phyloP scores from a whole-genome alignment of 1,140 invertebrate species.

The Drosophila ananassae region DNA sequence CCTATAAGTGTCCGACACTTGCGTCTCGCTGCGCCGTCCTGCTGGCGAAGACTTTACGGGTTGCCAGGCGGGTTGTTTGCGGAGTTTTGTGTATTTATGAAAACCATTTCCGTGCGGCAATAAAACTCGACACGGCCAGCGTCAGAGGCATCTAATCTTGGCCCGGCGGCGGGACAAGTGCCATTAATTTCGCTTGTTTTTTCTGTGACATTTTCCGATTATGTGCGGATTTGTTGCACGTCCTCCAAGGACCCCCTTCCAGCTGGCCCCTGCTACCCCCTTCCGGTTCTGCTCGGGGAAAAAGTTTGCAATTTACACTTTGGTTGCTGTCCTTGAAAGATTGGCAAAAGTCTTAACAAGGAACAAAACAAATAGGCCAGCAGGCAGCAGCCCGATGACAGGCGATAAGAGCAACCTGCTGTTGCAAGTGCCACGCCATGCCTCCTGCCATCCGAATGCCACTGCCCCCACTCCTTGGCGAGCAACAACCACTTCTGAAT shows the following conservation, averaged over 20 bases:
- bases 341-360: constrained; percentile 56
- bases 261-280: neutral
- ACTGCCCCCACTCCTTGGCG: constrained; percentile 10
- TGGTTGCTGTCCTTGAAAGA: constrained; percentile 73
- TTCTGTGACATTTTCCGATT: constrained; percentile 79
- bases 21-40: constrained; percentile 11
- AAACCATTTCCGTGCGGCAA: constrained; percentile 76
- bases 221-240: constrained; percentile 72
- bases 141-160: constrained; percentile 71
- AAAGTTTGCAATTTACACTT: constrained; percentile 77
- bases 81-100: constrained; percentile 74
- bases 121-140: constrained; percentile 77
- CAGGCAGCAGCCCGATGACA: constrained; percentile 41
- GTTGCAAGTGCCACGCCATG: constrained; percentile 22
- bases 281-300: constrained; percentile 9
- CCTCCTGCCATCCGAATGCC: neutral
- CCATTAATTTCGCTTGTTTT: constrained; percentile 77
- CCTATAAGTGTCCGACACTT: constrained; percentile 28
- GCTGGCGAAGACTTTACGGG: neutral
- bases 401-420: constrained; percentile 64
- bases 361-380: constrained; percentile 71
- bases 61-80: constrained; percentile 6
- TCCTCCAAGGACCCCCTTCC: neutral
- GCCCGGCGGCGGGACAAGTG: constrained; percentile 65
- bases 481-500: constrained; percentile 19